A percentile compares a stretch with the other conserved stretches of the same genome.
phyloP scores from a whole-genome alignment of 2,888 invertebrate genomes.

The Sinelater perroti region DNA sequence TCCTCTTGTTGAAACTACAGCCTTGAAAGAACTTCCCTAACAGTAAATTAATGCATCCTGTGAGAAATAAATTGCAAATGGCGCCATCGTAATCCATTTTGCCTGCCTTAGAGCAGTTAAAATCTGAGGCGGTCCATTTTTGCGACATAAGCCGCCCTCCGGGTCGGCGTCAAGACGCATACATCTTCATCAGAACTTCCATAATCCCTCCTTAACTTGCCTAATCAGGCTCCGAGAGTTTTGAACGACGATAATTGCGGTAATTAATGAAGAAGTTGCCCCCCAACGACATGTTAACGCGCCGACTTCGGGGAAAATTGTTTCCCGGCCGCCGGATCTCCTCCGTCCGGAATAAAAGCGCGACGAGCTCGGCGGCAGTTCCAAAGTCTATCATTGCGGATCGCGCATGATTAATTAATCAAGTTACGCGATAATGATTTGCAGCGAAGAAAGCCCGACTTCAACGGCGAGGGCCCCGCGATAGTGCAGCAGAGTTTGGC shows the following conservation, averaged over 20 bases:
- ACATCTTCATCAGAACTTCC: conserved; percentile 41
- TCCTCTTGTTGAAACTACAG: too few species aligned
- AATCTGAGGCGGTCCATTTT: conserved; percentile 27
- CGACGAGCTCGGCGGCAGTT: too few species aligned
- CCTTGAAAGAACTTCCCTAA: too few species aligned
- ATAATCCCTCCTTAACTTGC: conserved; percentile 41
- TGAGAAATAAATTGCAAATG: conserved; percentile 26
- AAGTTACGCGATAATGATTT: too few species aligned
- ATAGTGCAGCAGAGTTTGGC: background rate
- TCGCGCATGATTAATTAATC: too few species aligned
- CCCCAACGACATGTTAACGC: conserved; percentile 46
- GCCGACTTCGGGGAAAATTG: conserved; percentile 6
- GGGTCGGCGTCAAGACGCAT: conserved; percentile 28
- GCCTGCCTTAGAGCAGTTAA: conserved; percentile 27
- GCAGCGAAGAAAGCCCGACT: too few species aligned
- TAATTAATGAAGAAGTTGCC: conserved; percentile 47
- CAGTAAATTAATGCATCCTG: too few species aligned
- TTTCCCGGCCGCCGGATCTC: too few species aligned
- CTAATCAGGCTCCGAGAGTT: conserved; percentile 43
- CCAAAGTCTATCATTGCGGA: too few species aligned
- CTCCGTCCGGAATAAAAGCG: too few species aligned
- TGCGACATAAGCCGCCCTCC: conserved; percentile 24
- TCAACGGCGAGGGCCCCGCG: too few species aligned
- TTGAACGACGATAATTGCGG: conserved; percentile 44
- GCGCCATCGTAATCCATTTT: conserved; percentile 28